Base-by-base conservation (phyloP, 2,113 vertebrate species). In the Apus apus region DNA sequence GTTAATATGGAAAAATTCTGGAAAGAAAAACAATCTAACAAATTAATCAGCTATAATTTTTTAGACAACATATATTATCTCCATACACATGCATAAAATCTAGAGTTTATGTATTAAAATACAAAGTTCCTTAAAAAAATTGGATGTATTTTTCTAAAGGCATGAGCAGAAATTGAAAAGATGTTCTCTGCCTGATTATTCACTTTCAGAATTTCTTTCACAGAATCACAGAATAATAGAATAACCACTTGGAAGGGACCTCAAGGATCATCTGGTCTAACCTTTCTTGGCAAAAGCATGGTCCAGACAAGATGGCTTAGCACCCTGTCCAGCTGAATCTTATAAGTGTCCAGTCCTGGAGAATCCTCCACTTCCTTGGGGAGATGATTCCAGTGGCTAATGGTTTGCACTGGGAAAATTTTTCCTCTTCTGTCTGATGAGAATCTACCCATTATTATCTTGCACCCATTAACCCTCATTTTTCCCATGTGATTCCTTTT, bases 311-410 rank as follows among this genome's bases (percentile, higher is more conserved):
- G 38, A 50, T 17, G 9, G 6, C 25, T 19, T 32, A 92, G 21
- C 3, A 75, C 3, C 6, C 26, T 57, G 11, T 19, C 32, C 29
- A 36, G 7, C 7, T 2, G 15, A 51, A 36, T 43, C 10, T 65
- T 73, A 14, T 40, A 67, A 34, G 1, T 19, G 12, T 65, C 45
- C 8, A 7, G 2, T 21, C 5, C 0, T 23, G 11, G 15, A 9
- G 11, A 70, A 21, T 1, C 5, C 11, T 23, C 10, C 6, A 32
- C 5, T 87, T 77, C 13, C 7, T 16, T 30, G 1, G 5, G 23
- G 18, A 38, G 20, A 22, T 68, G 45, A 11, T 46, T 77, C 6
- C 7, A 23, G 13, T 5, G 7, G 5, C 13, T 77, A 51, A 73
- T 50, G 82, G 6, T 15, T 74, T 20, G 34, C 9, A 34, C 3